phyloP scores from a whole-genome alignment of 1,140 invertebrate genomes.

The Neotoxoptera formosana region DNA sequence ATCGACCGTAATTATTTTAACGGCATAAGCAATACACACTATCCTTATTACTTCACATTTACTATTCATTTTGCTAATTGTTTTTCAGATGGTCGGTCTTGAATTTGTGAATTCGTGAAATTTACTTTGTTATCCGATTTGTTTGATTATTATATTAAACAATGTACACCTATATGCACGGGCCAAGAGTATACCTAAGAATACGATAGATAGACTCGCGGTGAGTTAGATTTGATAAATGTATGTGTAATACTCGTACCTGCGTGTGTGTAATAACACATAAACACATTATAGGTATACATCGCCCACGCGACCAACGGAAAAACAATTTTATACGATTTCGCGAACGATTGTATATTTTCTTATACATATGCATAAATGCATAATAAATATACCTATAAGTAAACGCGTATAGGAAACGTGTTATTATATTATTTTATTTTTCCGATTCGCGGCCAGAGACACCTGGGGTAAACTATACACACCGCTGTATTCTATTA shows the following conservation, averaged over 20 bases:
- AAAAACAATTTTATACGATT: slow-evolving; percentile 13
- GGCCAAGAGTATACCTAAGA: too few relatives aligned
- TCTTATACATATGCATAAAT: not conserved
- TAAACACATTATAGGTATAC: not conserved
- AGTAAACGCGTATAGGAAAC: not conserved
- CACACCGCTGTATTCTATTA: not conserved
- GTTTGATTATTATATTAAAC: not conserved
- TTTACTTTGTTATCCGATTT: too few relatives aligned
- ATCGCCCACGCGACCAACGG: not conserved
- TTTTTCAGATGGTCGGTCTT: too few relatives aligned
- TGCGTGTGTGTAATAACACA: not conserved
- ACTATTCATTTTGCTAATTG: not conserved
- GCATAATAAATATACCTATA: not conserved
- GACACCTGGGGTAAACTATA: not conserved
- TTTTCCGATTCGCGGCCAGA: not conserved
- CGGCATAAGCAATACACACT: not conserved
- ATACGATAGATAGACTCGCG: not conserved
- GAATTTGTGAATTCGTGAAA: too few relatives aligned
- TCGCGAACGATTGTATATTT: slow-evolving; percentile 1
- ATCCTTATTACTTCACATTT: not conserved
- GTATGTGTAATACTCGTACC: too few relatives aligned
- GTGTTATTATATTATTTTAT: slow-evolving; percentile 20
- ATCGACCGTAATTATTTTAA: not conserved
- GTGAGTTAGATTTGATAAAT: not conserved
- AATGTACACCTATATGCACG: not conserved